Percentiles rank a stretch among this genome's conserved stretches.
Conservation (phyloP, 1,140 invertebrate genomes). For the Homarus americanus region DNA sequence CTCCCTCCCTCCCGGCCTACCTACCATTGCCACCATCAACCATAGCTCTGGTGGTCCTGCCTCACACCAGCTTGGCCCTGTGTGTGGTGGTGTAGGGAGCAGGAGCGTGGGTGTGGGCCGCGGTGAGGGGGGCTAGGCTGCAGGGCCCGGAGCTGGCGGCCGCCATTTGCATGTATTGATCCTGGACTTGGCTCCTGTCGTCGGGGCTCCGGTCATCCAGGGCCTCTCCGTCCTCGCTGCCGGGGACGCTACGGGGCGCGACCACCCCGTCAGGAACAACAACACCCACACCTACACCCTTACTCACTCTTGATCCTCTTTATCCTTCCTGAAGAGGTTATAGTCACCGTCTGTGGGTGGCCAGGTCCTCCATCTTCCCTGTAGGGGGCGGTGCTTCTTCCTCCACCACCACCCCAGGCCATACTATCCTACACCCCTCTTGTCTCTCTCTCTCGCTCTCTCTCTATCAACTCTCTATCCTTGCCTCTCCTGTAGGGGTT, state of each 20-base stretch:
- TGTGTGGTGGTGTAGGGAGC: neutral
- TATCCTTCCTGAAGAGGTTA: neutral
- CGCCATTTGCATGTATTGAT: conserved; percentile 68
- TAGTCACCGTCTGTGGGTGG: neutral
- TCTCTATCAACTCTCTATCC: no score
- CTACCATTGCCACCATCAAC: no score
- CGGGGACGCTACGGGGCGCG: neutral
- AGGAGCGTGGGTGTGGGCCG: neutral
- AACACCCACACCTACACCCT: neutral
- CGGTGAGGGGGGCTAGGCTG: conserved; percentile 20
- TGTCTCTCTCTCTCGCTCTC: conserved; percentile 8
- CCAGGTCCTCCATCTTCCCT: neutral
- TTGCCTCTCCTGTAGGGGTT: no score
- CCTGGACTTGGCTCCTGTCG: conserved; percentile 54
- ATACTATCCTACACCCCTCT: neutral
- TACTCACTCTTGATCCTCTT: neutral
- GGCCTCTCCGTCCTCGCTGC: neutral
- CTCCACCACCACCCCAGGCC: neutral
- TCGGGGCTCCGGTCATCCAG: conserved; percentile 53
- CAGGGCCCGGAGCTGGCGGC: conserved; percentile 27
- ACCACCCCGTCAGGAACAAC: neutral
- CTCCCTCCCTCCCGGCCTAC: no score
- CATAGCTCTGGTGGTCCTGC: no score
- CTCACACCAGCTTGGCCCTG: neutral
- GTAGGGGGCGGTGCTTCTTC: no score